A percentile compares a stretch with the other conserved stretches of the same genome.
Evolutionary conservation across 2,888 invertebrate genomes (phyloP).

Genomic region (Agyllia agylla): DNA sequence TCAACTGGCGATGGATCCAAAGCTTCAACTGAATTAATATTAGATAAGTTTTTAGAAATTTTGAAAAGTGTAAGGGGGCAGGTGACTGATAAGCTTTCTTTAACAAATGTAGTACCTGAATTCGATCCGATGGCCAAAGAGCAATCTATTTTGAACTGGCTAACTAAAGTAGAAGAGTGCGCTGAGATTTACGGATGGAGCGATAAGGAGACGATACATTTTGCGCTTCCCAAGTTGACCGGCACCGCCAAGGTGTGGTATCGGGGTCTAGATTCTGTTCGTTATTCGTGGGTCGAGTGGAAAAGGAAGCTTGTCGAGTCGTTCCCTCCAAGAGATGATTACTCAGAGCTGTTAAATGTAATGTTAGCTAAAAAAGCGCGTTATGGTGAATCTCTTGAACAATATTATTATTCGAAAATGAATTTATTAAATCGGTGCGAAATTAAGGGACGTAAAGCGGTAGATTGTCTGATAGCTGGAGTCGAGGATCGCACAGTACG

Average conservation of each 20-base stretch:
- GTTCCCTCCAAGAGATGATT: background rate
- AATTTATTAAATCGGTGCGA: background rate
- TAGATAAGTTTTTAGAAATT: background rate
- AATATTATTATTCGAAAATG: background rate
- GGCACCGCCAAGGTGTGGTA: background rate
- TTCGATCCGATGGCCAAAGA: background rate
- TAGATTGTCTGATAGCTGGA: background rate
- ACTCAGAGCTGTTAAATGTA: background rate
- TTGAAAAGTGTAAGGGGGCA: background rate
- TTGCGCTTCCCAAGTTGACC: background rate
- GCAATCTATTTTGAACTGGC: background rate
- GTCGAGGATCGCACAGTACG: background rate
- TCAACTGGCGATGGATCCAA: background rate
- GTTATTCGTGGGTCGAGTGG: background rate
- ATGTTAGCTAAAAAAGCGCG: background rate
- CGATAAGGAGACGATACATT: background rate
- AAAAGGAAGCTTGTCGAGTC: background rate
- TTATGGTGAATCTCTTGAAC: background rate
- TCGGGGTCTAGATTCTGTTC: background rate
- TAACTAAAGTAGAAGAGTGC: background rate
- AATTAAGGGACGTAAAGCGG: background rate
- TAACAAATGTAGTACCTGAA: background rate
- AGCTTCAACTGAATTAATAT: background rate
- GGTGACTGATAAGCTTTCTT: background rate
- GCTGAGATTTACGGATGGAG: background rate